Evolutionary conservation across 53 echinoderm and acorn worm species (phyloP).

Genomic region (Luidia sarsii): DNA sequence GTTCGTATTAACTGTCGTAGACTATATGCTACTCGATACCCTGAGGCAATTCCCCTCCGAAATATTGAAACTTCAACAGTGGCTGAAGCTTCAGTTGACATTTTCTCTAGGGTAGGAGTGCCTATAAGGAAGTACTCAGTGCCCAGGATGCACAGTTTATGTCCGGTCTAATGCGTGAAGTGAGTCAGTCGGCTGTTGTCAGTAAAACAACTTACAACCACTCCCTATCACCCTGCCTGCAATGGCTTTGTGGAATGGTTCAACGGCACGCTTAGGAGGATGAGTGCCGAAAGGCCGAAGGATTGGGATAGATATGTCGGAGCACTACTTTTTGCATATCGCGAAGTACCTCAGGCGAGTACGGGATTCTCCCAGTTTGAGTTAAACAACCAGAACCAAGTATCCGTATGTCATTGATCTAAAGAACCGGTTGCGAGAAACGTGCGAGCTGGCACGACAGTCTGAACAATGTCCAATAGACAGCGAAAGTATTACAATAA

Average conservation of each 20-base stretch:
- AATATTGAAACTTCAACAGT: slow-evolving; percentile 35
- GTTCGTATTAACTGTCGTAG: slow-evolving; percentile 53
- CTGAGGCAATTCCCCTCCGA: slow-evolving; percentile 45
- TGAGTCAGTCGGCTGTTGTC: slow-evolving; percentile 47
- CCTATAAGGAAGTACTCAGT: slow-evolving; percentile 59
- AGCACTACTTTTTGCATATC: slow-evolving; percentile 50
- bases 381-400: slow-evolving; percentile 29
- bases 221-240: slow-evolving; percentile 57
- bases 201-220: slow-evolving; percentile 29
- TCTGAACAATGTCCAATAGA: slow-evolving; percentile 18
- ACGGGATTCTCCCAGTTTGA: slow-evolving; percentile 62
- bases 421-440: slow-evolving; percentile 37
- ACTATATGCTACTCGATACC: slow-evolving; percentile 59
- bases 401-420: slow-evolving; percentile 63
- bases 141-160: slow-evolving; percentile 55
- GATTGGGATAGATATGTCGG: slow-evolving; percentile 58
- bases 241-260: slow-evolving; percentile 62
- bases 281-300: slow-evolving; percentile 55
- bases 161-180: slow-evolving; percentile 55
- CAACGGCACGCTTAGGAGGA: slow-evolving; percentile 49
- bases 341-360: slow-evolving; percentile 54
- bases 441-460: slow-evolving; percentile 36
- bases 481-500: slow-evolving; percentile 41
- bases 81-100: slow-evolving; percentile 47
- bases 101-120: slow-evolving; percentile 57